Percentiles rank a stretch among this genome's conserved stretches.
phyloP scores from a whole-genome alignment of 2,113 vertebrate species.

The Hyla sarda region DNA sequence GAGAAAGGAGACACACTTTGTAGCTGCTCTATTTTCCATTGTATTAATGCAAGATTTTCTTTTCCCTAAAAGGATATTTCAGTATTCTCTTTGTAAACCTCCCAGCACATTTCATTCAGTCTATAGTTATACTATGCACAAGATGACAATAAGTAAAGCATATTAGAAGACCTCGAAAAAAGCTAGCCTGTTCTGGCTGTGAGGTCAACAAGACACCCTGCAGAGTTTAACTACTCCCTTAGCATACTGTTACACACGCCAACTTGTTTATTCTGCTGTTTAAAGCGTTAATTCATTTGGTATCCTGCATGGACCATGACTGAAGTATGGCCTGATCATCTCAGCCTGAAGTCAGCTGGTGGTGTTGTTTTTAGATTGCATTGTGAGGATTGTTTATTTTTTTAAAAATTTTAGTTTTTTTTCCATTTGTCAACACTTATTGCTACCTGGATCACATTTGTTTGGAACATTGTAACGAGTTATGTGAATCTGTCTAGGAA shows the following conservation, averaged over 20 bases:
- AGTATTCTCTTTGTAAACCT: neutral
- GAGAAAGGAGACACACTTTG: too few species aligned
- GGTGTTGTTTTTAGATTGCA: constrained; percentile 8
- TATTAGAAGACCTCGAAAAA: neutral
- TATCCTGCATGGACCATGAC: neutral
- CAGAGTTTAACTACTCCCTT: neutral
- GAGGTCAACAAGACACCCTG: constrained; percentile 31
- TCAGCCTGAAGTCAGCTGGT: neutral
- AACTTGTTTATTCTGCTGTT: constrained; percentile 18
- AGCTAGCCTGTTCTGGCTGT: neutral
- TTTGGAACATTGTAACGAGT: neutral
- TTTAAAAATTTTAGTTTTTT: too few species aligned
- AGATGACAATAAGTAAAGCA: neutral
- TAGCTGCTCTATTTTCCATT: too few species aligned
- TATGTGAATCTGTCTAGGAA: neutral
- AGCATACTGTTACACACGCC: constrained; percentile 2
- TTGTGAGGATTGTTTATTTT: neutral
- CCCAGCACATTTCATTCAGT: neutral
- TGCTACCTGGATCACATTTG: neutral
- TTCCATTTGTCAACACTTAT: neutral
- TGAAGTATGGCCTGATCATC: neutral
- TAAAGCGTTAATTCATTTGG: constrained; percentile 28
- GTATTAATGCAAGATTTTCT: too few species aligned
- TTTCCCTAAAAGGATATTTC: neutral
- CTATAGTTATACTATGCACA: neutral